Evolutionary conservation across 2,113 vertebrate species (phyloP).

Genomic region (Triplophysa dalaica): DNA sequence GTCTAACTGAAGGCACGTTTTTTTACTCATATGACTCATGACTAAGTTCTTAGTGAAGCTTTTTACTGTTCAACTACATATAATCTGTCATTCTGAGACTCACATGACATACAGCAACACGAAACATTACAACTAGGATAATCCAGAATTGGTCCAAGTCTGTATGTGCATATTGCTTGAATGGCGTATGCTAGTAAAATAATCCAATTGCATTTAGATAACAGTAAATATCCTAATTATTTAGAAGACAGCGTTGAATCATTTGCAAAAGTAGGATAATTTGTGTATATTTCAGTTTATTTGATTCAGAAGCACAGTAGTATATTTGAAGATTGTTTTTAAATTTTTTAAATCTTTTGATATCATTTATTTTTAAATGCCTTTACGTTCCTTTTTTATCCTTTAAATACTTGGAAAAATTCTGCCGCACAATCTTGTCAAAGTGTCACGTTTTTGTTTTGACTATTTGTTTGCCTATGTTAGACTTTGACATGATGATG

Average conservation of each 20-base stretch:
- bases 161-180: background rate
- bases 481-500: slow-evolving; percentile 35
- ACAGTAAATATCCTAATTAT: too few relatives aligned
- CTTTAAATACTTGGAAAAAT: too few relatives aligned
- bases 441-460: slow-evolving; percentile 2
- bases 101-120: slow-evolving; percentile 33
- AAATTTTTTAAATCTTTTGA: too few relatives aligned
- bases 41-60: slow-evolving; percentile 1
- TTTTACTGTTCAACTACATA: slow-evolving; percentile 1
- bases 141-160: background rate
- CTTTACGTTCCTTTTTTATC: too few relatives aligned
- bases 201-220: too few relatives aligned
- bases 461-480: slow-evolving; percentile 23
- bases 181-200: background rate
- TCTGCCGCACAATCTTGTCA: background rate
- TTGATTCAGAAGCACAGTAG: too few relatives aligned
- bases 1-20: slow-evolving; percentile 46
- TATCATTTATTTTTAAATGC: too few relatives aligned
- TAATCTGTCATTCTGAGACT: slow-evolving; percentile 32
- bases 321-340: too few relatives aligned
- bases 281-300: too few relatives aligned
- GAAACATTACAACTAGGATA: background rate
- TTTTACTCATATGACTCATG: slow-evolving; percentile 49
- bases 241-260: too few relatives aligned
- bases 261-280: too few relatives aligned